Evolutionary conservation across 2,113 vertebrate genomes (phyloP).

Genomic region (Sebastes schlegelii): DNA sequence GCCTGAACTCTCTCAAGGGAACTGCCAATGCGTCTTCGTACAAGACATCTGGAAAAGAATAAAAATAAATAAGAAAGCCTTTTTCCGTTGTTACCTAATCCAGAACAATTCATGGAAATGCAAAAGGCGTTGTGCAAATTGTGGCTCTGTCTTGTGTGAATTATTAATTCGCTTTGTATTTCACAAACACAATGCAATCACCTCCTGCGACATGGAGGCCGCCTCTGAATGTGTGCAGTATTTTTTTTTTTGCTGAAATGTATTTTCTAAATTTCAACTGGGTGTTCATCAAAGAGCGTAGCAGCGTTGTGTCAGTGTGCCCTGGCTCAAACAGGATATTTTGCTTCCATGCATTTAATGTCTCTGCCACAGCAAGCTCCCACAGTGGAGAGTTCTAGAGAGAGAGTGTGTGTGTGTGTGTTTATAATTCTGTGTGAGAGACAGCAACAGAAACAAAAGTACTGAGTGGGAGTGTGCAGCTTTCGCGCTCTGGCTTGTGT

Average conservation of each 20-base stretch:
- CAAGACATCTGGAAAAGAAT: background rate
- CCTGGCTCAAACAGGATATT: slow-evolving; percentile 43
- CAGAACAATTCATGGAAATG: slow-evolving; percentile 8
- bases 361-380: slow-evolving; percentile 35
- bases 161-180: slow-evolving; percentile 51
- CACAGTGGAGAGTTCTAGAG: slow-evolving; percentile 24
- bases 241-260: slow-evolving; percentile 25
- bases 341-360: slow-evolving; percentile 51
- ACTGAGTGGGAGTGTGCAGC: background rate
- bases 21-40: slow-evolving; percentile 20
- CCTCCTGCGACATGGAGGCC: slow-evolving; percentile 9
- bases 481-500: slow-evolving; percentile 6
- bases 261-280: slow-evolving; percentile 24
- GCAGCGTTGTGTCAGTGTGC: slow-evolving; percentile 31
- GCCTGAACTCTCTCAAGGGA: slow-evolving; percentile 37
- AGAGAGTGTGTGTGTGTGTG: background rate
- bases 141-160: slow-evolving; percentile 9
- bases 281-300: slow-evolving; percentile 30
- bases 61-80: background rate
- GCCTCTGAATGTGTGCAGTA: slow-evolving; percentile 20
- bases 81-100: slow-evolving; percentile 5
- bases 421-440: slow-evolving; percentile 22
- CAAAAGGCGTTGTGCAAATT: slow-evolving; percentile 1
- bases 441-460: slow-evolving; percentile 30
- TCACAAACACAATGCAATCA: slow-evolving; percentile 38